These are phyloP conservation scores for Apomyelois bistriatella DNA, from an alignment of 2,888 invertebrate species.

Conservation along the genomic window DNA sequence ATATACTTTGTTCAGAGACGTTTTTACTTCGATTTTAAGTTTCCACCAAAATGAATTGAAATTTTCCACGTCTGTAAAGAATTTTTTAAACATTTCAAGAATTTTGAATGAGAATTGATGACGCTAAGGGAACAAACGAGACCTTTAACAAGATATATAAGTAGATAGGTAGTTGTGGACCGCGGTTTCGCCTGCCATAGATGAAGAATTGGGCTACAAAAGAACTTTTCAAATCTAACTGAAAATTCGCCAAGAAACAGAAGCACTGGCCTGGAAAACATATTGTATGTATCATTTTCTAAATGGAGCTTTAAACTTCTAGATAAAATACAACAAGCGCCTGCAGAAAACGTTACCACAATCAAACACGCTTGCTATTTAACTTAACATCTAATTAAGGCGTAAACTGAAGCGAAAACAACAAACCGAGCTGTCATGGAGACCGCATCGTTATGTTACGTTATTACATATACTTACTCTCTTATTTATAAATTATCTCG, in stretches of 20 bases:
- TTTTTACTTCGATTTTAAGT: conserved; percentile 25
- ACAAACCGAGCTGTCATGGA: not conserved
- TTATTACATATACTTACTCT: no score
- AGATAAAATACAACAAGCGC: conserved; percentile 17
- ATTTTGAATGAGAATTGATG: conserved; percentile 11
- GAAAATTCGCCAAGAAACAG: no score
- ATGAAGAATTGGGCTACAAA: not conserved
- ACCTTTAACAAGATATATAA: not conserved
- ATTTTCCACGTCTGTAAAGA: not conserved
- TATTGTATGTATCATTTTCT: no score
- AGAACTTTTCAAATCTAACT: no score
- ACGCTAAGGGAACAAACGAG: not conserved
- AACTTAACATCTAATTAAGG: conserved; percentile 8
- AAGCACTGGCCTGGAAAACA: not conserved
- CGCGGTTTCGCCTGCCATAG: no score
- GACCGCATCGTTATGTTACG: not conserved
- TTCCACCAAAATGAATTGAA: no score
- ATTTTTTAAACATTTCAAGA: conserved; percentile 6
- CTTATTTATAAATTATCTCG: no score
- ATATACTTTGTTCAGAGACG: conserved; percentile 31
- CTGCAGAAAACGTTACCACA: conserved; percentile 26
- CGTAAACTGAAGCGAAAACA: conserved; percentile 3
- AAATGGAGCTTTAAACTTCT: no score
- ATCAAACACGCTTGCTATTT: conserved; percentile 20
- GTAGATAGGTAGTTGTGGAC: no score